Evolutionary conservation across 2,113 vertebrate genomes (phyloP).

Genomic region (Macrotus californicus): DNA sequence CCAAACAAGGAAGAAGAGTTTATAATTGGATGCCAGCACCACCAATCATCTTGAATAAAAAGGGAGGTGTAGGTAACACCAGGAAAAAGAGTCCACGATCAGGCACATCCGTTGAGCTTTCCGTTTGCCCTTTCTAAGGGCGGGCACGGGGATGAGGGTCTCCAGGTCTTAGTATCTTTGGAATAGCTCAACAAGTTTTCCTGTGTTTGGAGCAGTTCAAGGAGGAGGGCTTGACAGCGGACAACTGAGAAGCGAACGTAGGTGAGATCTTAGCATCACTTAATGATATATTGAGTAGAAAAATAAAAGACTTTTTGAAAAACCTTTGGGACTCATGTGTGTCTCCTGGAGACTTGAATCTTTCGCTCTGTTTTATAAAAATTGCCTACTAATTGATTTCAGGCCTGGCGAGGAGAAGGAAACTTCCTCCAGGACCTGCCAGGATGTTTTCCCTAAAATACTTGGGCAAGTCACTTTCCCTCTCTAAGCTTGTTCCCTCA

Average conservation of each 20-base stretch:
- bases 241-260: not conserved
- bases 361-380: slow-evolving; percentile 26
- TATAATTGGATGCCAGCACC: not conserved
- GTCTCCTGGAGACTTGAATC: not conserved
- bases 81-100: not conserved
- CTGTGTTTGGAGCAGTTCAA: not conserved
- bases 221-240: not conserved
- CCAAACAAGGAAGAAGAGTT: not conserved
- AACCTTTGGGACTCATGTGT: not conserved
- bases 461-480: not conserved
- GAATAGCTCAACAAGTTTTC: not conserved
- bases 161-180: not conserved
- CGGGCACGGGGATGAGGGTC: not conserved
- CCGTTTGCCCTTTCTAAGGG: not conserved
- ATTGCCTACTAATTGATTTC: not conserved
- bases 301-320: not conserved
- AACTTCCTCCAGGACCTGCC: not conserved
- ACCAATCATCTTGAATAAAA: not conserved
- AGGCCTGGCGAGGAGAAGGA: not conserved
- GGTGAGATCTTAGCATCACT: not conserved
- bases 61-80: not conserved
- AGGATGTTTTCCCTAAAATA: not conserved
- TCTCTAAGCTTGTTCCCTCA: not conserved
- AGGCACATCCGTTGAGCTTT: not conserved
- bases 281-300: not conserved